Conservation (phyloP, 2,888 invertebrate species). For the Acanthosoma haemorrhoidale region DNA sequence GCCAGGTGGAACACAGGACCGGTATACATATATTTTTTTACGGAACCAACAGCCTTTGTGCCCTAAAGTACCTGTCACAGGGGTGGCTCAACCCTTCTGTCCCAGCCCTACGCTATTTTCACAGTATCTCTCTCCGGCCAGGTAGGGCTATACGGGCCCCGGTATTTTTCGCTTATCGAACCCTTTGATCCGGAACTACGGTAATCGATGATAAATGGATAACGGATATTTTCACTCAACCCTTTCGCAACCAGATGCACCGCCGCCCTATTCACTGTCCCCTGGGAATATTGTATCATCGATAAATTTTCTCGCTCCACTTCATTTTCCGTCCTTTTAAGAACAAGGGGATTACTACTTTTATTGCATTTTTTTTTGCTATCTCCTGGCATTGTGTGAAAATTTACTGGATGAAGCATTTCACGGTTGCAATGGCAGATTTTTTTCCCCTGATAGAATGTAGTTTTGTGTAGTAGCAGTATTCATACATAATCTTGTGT, state of each 20-base stretch:
- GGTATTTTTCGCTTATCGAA: conserved; percentile 15
- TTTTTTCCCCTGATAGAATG: too few species aligned
- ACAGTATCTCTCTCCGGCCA: background rate
- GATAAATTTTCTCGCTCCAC: conserved; percentile 25
- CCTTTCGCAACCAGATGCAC: conserved; percentile 22
- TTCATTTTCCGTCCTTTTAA: conserved; percentile 17
- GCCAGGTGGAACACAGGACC: background rate
- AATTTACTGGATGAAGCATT: conserved; percentile 2
- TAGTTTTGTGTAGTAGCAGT: too few species aligned
- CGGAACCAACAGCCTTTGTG: conserved; percentile 1
- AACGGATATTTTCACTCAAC: conserved; percentile 17
- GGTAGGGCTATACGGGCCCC: background rate
- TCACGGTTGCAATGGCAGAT: background rate
- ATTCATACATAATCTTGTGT: too few species aligned
- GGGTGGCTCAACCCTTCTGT: conserved; percentile 12
- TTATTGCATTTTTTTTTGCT: conserved; percentile 7
- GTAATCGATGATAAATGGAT: conserved; percentile 38
- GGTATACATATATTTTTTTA: conserved; percentile 14
- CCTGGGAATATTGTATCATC: conserved; percentile 12
- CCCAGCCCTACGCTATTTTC: background rate
- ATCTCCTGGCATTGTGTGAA: background rate
- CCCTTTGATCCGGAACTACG: conserved; percentile 33
- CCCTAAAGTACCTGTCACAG: background rate
- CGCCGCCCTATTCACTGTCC: conserved; percentile 2
- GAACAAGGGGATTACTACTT: background rate